Percentiles rank a stretch among this genome's conserved stretches.
These are phyloP conservation scores for Sinocyclocheilus anophthalmus DNA, from an alignment of 2,113 vertebrate species.

Conservation along the genomic window DNA sequence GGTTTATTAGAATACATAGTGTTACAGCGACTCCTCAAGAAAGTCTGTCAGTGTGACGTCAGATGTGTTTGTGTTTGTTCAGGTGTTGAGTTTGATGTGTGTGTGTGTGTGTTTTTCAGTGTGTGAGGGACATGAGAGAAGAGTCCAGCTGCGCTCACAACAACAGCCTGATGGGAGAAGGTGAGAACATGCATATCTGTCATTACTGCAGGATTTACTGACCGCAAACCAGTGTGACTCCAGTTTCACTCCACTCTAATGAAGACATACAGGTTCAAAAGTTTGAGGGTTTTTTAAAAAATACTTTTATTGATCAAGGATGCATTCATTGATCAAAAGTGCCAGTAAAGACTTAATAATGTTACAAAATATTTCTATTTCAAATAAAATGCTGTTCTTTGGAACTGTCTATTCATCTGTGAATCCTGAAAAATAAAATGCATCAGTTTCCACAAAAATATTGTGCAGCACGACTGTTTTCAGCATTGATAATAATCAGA, in stretches of 20 bases:
- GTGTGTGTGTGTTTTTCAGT: conserved; percentile 57
- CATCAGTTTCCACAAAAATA: no score
- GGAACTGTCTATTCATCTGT: no score
- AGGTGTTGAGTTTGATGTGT: conserved; percentile 31
- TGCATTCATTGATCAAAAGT: not conserved
- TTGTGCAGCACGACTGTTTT: no score
- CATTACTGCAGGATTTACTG: not conserved
- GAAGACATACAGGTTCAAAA: not conserved
- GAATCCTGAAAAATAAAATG: no score
- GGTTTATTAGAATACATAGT: not conserved
- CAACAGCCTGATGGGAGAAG: conserved; percentile 79
- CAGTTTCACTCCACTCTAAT: not conserved
- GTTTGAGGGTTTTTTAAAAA: not conserved
- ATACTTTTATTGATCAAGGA: no score
- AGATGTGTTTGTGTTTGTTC: not conserved
- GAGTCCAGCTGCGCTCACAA: conserved; percentile 68
- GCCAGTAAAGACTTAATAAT: no score
- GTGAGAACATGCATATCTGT: conserved; percentile 61
- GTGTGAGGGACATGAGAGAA: conserved; percentile 78
- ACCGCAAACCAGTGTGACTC: not conserved
- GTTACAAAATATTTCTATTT: no score
- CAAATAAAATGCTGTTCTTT: no score
- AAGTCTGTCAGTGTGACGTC: not conserved
- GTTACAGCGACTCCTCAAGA: not conserved
- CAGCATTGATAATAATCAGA: no score